Evolutionary conservation across 2,888 invertebrate genomes (phyloP).

Genomic region (Aleiodes testaceus): DNA sequence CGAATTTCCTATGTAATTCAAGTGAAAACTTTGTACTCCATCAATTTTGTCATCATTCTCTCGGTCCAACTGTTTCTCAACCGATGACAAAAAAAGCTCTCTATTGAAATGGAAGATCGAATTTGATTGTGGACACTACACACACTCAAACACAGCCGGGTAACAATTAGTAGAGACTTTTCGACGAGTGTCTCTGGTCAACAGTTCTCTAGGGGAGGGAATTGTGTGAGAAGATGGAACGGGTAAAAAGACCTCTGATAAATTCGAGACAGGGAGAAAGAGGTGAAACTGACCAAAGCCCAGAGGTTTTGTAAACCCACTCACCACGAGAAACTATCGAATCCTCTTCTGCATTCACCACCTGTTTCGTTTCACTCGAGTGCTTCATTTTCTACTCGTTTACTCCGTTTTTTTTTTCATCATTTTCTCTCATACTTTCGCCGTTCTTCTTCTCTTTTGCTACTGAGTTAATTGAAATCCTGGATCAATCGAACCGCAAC

Average conservation of each 20-base stretch:
- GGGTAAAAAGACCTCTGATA: too few relatives aligned
- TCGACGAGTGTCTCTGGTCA: constrained; percentile 33
- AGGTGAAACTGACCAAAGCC: neutral
- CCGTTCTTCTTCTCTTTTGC: neutral
- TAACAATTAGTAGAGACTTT: constrained; percentile 34
- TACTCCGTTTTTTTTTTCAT: neutral
- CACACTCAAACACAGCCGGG: constrained; percentile 6
- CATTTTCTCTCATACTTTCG: neutral
- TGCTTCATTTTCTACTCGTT: constrained; percentile 19
- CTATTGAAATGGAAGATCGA: constrained; percentile 21
- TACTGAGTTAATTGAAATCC: constrained; percentile 31
- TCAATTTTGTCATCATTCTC: neutral
- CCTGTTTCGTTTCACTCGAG: constrained; percentile 30
- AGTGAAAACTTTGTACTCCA: constrained; percentile 4
- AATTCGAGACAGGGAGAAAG: neutral
- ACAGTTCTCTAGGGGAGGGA: neutral
- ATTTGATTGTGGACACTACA: constrained; percentile 1
- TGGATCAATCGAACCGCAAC: constrained; percentile 29
- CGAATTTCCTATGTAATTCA: constrained; percentile 1
- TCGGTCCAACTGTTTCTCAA: neutral
- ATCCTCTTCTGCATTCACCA: constrained; percentile 25
- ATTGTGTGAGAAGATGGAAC: too few relatives aligned
- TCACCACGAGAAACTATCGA: constrained; percentile 23
- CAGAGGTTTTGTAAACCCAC: constrained; percentile 31
- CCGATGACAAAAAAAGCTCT: too few relatives aligned